Percentiles rank a stretch among this genome's conserved stretches.
phyloP scores from a whole-genome alignment of 2,888 invertebrate genomes.

The Odontomyia ornata region DNA sequence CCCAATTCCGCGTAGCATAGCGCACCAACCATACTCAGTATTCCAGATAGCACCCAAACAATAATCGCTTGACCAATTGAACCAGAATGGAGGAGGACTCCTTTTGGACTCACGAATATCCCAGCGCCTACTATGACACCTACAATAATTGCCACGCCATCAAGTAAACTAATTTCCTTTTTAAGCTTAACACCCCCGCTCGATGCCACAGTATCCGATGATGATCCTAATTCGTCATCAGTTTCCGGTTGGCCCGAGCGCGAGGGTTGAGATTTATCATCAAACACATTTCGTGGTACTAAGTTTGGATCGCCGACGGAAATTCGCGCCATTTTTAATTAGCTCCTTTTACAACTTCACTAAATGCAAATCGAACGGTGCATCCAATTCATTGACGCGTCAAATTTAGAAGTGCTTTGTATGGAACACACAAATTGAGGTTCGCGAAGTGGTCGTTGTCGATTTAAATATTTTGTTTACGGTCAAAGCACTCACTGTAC shows the following conservation, averaged over 20 bases:
- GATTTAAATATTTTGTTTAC: constrained; percentile 11
- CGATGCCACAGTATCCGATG: constrained; percentile 21
- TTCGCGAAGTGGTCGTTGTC: neutral
- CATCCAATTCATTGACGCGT: no score
- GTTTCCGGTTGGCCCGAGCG: constrained; percentile 32
- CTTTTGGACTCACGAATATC: constrained; percentile 93
- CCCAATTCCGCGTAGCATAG: constrained; percentile 97
- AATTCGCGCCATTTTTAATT: constrained; percentile 60
- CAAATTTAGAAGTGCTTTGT: neutral
- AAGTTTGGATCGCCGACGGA: constrained; percentile 59
- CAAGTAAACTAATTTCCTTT: constrained; percentile 83
- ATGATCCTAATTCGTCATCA: neutral
- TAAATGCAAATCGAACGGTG: neutral
- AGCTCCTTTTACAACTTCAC: neutral
- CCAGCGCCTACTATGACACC: constrained; percentile 95
- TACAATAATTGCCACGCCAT: constrained; percentile 93
- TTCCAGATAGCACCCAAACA: constrained; percentile 89
- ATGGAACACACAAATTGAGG: neutral
- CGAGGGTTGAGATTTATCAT: constrained; percentile 53
- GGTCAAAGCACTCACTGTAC: constrained; percentile 31
- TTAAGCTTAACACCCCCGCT: constrained; percentile 71
- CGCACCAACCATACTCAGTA: constrained; percentile 91
- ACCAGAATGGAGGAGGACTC: constrained; percentile 82
- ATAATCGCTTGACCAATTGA: constrained; percentile 89
- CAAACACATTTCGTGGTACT: constrained; percentile 60